Base-by-base conservation (phyloP, 2,888 invertebrate species). In the Plebejus argus region DNA sequence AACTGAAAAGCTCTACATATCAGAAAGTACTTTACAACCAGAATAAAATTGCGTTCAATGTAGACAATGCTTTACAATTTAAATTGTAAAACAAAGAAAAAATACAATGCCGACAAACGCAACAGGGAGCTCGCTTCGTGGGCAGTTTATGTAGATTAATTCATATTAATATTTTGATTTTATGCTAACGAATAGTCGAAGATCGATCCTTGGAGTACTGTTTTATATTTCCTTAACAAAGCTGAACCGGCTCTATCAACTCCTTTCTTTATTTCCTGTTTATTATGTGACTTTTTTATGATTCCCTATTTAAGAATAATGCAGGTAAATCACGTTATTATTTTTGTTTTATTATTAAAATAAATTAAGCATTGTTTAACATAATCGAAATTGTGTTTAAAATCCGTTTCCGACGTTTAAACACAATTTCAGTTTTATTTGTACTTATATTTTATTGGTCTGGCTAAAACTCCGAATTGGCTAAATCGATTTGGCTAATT, bases 151-250 rank as follows among this genome's bases (percentile, higher is more conserved):
- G 91, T 89, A 91, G 92, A 92, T 92, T 86, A 87, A 91, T 92
- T 91, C 91, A 91, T 90, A 91, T 90, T 90, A 91, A 92, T 92
- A 92, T 93, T 91, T 90, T 91, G 90, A 90, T 91, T 89, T 86
- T 86, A 87, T 86, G 86, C 86, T 91, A 92, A 92, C 91, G 89
- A 92, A 90, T 90, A 89, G 89, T 89, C 88, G 85, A 86, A 87
- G 86, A 86, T 74, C 83, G 86, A 83, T 87, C 86, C 90, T 92
- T 88, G 90, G 92, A 91, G 91, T 20, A 72, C 66, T 66, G 18
- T 28, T 66, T 66, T 66, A 18, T 66, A 33, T 66, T 66, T 66
- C 28, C 66, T 28, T 33, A 18, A 5, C 23, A 28, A 28, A 28
- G 12, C 66, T 28, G 66, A 66, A 28, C 18, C 12, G 23, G 23